Evolutionary conservation across 2,888 invertebrate species (phyloP), one percentile per base, ranked within the genome.

Genomic region (Idaea dimidiata): DNA sequence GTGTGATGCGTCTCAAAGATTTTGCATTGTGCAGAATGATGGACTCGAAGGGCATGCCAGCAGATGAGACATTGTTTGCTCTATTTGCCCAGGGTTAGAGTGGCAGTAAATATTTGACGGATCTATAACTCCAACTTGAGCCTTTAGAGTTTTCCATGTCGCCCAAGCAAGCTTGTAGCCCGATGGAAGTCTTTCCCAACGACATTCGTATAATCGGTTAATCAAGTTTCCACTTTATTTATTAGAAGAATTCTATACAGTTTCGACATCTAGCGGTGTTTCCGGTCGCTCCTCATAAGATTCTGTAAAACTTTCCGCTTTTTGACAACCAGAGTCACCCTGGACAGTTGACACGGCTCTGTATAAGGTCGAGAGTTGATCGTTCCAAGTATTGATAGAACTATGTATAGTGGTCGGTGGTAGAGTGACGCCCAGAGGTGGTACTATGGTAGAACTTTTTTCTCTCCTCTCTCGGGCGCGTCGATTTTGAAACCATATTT

Each of bases 401-500:
- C 63, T 56, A 16, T 32, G 43, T 31, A 65, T 24, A 5, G 79
- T 65, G 0, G 88, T 87, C 0, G 91, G 80, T 4, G 87, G 84
- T n/a, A 92, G 69, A 1, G 88, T 75, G 1, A 90, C 78, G 0
- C 82, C 84, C 18, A 78, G 72, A 1, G 91, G 91, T 0, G 89
- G 89, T 0, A 79, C 70, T 1, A 91, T 84, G 24, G 67, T 82
- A 0, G 74, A 71, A 60, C 79, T 82, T 74, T 93, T 94, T 83
- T 96, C 96, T 71, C 96, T 92, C 69, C 96, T 89, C 75, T 96
- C 96, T 43, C 96, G 92, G 0, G 96, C 96, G 59, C 96, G 93
- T 58, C 96, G 94, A 82, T 96, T 96, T 94, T 96, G 96, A 81
- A 96, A 96, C 96, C 96, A 96, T 72, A 96, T 96, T 90, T 96